Base-by-base conservation (phyloP, 2,888 invertebrate genomes). In the Cheiracanthium punctorium region DNA sequence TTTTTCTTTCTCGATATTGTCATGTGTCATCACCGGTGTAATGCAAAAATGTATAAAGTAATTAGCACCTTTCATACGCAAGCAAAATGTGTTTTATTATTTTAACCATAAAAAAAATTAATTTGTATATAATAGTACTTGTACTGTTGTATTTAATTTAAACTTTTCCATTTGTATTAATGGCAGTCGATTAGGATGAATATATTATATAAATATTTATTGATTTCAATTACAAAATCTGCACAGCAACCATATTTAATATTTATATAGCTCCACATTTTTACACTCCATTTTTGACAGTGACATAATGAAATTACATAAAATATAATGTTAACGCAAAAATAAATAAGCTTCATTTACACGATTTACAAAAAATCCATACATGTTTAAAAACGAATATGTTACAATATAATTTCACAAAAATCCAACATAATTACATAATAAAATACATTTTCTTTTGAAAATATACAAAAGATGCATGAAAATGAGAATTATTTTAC, bases 181-280 rank as follows among this genome's bases (percentile, higher is more conserved):
- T 37, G 7, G 37, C 37, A 58, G 7, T 58, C 58, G 24, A 58
- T 58, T 48, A 17, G 24, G 24, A 58, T 58, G 58, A 24, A 7
- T 58, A 58, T 75, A 69, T 74, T 82, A 82, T 75, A 82, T 82
- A 82, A 82, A 82, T 75, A 82, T 82, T 82, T 82, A 82, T 82
- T 82, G 70, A 82, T 64, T 82, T 82, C 75, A 52, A 37, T 58
- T 82, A 82, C 81, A 82, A 82, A 80, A 82, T 24, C 24, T 58
- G 20, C 58, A 58, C 58, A 58, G n/a, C 4, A 58, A 58, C 58
- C 58, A 12, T 58, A 58, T 58, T 58, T 20, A 58, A 58, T 24
- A 58, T 58, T 58, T 58, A 58, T 58, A 58, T 2, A 58, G 2
- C 12, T 24, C 17, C 24, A 17, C 24, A 17, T 58, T 58, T 58